Conservation (phyloP, 2,888 invertebrate species). For the Parnassius mnemosyne region DNA sequence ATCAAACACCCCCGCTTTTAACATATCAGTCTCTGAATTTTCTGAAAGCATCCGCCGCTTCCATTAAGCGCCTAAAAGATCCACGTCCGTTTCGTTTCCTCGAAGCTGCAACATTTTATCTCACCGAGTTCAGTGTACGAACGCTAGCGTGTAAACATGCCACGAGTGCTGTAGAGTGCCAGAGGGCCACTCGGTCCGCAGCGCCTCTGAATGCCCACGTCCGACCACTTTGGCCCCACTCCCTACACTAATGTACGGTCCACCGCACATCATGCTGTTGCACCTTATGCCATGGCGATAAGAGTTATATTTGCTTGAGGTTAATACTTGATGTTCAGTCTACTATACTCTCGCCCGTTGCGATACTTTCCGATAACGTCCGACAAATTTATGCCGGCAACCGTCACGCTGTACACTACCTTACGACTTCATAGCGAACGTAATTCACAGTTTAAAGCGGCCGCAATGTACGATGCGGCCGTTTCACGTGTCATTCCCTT, state of each 20-base stretch:
- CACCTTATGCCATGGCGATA: conserved; percentile 9
- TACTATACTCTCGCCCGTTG: conserved; percentile 15
- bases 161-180: conserved; percentile 29
- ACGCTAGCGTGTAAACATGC: conserved; percentile 52
- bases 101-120: conserved; percentile 64
- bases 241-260: conserved; percentile 28
- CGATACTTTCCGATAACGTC: conserved; percentile 28
- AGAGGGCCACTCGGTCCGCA: conserved; percentile 31
- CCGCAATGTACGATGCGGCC: conserved; percentile 24
- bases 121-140: conserved; percentile 63
- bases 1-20: conserved; percentile 29
- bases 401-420: conserved; percentile 26
- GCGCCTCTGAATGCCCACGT: conserved; percentile 31
- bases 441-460: conserved; percentile 24
- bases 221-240: conserved; percentile 29
- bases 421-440: conserved; percentile 22
- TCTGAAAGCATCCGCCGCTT: conserved; percentile 37
- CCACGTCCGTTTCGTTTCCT: conserved; percentile 58
- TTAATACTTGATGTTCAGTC: conserved; percentile 13
- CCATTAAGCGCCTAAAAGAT: conserved; percentile 45
- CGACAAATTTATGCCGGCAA: conserved; percentile 27
- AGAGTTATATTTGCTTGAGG: conserved; percentile 10
- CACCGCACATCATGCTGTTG: conserved; percentile 13
- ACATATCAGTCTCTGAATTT: conserved; percentile 33
- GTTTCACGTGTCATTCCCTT: conserved; percentile 23